Percentiles rank a stretch among this genome's conserved stretches.
Conservation (phyloP, 1,140 invertebrate genomes). For the Metaphire vulgaris region DNA sequence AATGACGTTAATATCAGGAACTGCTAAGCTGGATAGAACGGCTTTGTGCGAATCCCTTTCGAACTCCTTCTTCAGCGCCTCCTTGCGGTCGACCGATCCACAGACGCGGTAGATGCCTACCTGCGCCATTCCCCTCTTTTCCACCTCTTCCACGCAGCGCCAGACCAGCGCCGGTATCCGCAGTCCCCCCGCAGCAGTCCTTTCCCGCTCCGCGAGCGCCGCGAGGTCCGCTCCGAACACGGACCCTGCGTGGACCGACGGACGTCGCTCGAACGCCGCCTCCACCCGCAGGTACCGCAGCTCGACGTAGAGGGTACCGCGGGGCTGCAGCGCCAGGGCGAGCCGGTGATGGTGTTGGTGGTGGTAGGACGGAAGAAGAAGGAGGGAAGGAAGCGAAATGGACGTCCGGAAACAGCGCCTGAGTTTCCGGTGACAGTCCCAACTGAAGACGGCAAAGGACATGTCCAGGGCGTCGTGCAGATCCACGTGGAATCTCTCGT, state of each 20-base stretch:
- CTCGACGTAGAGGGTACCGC: constrained; percentile 25
- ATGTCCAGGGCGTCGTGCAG: constrained; percentile 86
- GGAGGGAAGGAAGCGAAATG: constrained; percentile 13
- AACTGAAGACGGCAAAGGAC: constrained; percentile 93
- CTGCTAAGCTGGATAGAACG: constrained; percentile 88
- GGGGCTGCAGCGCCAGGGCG: constrained; percentile 1
- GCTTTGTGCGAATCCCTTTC: constrained; percentile 82
- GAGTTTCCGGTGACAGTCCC: constrained; percentile 70
- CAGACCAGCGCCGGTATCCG: constrained; percentile 78
- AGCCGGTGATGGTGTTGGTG: not conserved
- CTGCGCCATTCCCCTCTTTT: constrained; percentile 88
- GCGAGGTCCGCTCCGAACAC: constrained; percentile 73
- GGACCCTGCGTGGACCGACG: not conserved
- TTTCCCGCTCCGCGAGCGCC: constrained; percentile 74
- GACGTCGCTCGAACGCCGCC: not conserved
- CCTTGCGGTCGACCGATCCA: constrained; percentile 92
- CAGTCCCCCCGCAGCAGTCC: constrained; percentile 47
- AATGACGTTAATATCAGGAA: constrained; percentile 68
- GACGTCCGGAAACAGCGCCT: constrained; percentile 46
- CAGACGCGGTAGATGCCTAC: constrained; percentile 89
- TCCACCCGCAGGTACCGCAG: constrained; percentile 27
- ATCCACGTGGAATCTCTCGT: constrained; percentile 96
- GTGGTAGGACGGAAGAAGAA: not conserved
- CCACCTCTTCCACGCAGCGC: constrained; percentile 91
- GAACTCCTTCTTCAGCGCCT: constrained; percentile 85